phyloP scores from a whole-genome alignment of 2,113 vertebrate species.

The Drymodes brunneopygia region DNA sequence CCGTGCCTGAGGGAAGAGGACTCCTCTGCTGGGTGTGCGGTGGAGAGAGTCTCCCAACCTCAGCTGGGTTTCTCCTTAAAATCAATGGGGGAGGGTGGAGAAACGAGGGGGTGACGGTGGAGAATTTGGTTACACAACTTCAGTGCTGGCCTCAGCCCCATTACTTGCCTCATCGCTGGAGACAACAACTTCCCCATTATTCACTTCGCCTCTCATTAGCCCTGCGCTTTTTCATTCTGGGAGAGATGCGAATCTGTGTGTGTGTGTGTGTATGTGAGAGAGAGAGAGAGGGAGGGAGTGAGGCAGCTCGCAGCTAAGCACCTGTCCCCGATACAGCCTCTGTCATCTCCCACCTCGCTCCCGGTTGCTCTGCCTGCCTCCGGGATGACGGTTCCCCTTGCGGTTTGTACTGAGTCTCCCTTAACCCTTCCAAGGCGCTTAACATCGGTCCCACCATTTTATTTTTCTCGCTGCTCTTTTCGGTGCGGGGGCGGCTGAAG shows the following conservation, averaged over 20 bases:
- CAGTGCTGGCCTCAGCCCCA: conserved; percentile 31
- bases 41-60: not conserved
- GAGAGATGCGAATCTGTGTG: not conserved
- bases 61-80: not conserved
- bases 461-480: not conserved
- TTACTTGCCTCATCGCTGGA: conserved; percentile 22
- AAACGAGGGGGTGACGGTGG: not conserved
- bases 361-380: not conserved
- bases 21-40: not conserved
- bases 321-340: not conserved
- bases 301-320: not conserved
- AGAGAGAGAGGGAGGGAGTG: not conserved
- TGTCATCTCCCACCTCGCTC: not conserved
- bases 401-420: not conserved
- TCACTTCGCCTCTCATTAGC: conserved; percentile 31
- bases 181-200: conserved; percentile 37
- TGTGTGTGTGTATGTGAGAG: not conserved
- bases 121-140: conserved; percentile 60
- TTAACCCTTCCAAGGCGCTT: not conserved
- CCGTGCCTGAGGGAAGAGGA: not conserved
- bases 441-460: not conserved
- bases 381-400: not conserved
- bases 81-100: not conserved
- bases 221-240: conserved; percentile 4
- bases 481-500: not conserved